Percentiles rank a stretch among this genome's conserved stretches.
Conservation (phyloP, 2,113 vertebrate species). For the Brachirus orientalis region DNA sequence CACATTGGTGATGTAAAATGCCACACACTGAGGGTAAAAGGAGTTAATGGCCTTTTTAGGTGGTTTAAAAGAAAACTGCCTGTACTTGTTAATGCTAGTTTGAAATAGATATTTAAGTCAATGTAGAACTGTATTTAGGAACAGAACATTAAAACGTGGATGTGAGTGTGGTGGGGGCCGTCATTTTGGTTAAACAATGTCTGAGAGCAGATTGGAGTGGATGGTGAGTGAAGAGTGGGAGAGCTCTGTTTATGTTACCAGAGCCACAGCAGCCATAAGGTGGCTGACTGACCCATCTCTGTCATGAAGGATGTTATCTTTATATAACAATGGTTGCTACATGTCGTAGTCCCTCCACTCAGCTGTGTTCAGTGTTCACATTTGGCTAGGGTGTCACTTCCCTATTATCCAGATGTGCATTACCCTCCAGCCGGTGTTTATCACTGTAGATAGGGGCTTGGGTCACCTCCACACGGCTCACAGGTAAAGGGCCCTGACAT, state of each 20-base stretch:
- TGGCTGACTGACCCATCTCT: constrained; percentile 52
- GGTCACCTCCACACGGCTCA: constrained; percentile 69
- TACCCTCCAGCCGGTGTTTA: constrained; percentile 63
- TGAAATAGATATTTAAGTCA: not conserved
- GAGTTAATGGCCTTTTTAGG: too few relatives aligned
- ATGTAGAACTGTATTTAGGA: constrained; percentile 5
- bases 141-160: not conserved
- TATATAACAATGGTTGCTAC: constrained; percentile 45
- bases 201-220: constrained; percentile 47
- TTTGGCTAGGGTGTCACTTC: constrained; percentile 40
- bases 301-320: constrained; percentile 65
- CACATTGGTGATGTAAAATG: too few relatives aligned
- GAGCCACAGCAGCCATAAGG: constrained; percentile 47
- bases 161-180: constrained; percentile 31
- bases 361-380: constrained; percentile 22
- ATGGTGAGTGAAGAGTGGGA: constrained; percentile 40
- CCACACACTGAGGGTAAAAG: too few relatives aligned
- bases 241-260: too few relatives aligned
- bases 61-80: too few relatives aligned
- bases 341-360: constrained; percentile 6
- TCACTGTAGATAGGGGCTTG: constrained; percentile 50
- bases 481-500: constrained; percentile 77
- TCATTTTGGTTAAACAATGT: constrained; percentile 26
- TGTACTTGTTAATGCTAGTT: too few relatives aligned
- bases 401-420: constrained; percentile 67